phyloP scores from a whole-genome alignment of 2,797 vertebrate genomes.

The Phylloscopus collybita region DNA sequence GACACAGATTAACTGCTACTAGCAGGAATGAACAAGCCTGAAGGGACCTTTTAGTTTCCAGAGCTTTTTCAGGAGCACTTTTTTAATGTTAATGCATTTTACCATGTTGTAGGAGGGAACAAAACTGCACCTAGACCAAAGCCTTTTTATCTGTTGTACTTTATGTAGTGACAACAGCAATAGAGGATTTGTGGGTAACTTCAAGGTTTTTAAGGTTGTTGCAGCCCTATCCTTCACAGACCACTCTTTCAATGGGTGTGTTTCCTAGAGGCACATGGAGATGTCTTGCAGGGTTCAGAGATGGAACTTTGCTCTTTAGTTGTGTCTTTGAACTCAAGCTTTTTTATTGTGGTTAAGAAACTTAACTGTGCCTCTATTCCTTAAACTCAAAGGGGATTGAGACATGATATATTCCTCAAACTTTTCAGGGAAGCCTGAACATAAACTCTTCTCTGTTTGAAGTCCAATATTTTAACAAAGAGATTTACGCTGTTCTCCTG shows the following conservation, averaged over 20 bases:
- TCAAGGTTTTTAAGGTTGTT: neutral
- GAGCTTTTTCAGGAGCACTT: neutral
- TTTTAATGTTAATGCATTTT: neutral
- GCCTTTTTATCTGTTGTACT: neutral
- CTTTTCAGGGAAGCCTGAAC: neutral
- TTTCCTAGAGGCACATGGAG: neutral
- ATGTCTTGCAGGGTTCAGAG: neutral
- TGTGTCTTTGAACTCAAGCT: neutral
- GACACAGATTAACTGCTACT: neutral
- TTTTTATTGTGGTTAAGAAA: neutral
- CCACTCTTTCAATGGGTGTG: neutral
- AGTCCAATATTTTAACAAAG: neutral
- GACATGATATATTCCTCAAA: neutral
- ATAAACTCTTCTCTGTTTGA: neutral
- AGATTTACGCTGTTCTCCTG: neutral
- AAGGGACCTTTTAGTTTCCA: neutral
- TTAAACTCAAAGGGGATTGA: neutral
- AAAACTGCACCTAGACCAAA: neutral
- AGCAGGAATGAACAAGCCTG: neutral
- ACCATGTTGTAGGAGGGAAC: rapidly evolving
- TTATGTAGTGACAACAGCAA: neutral
- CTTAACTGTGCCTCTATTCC: neutral
- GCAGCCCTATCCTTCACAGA: neutral
- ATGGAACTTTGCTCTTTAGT: neutral
- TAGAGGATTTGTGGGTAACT: rapidly evolving